Conservation (phyloP, 2,113 vertebrate species). For the Agapornis roseicollis region DNA sequence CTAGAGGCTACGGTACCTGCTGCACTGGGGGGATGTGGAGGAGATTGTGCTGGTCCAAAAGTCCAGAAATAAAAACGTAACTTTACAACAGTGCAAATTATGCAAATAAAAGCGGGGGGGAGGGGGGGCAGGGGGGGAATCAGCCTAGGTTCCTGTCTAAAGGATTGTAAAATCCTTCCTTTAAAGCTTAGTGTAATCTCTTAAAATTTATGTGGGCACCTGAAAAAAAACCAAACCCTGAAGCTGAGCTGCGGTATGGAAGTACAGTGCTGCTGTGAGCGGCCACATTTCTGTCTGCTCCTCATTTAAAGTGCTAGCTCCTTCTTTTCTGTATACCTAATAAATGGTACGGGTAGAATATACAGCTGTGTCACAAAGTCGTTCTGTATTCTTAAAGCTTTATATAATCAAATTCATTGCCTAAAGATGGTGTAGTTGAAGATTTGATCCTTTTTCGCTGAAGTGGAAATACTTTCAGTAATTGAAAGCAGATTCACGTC, state of each 20-base stretch:
- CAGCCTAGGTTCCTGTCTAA: neutral
- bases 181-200: neutral
- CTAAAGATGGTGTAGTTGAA: slow-evolving; percentile 75
- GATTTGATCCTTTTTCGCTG: slow-evolving; percentile 77
- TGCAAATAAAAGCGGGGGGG: neutral
- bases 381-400: slow-evolving; percentile 58
- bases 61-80: slow-evolving; percentile 46
- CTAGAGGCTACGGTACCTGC: neutral
- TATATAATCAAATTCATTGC: slow-evolving; percentile 71
- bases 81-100: slow-evolving; percentile 37
- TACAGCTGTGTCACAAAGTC: slow-evolving; percentile 56
- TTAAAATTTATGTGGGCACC: neutral
- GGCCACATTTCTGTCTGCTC: neutral
- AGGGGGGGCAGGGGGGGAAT: neutral
- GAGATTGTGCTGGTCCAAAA: neutral
- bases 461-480: slow-evolving; percentile 81
- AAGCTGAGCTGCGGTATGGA: neutral
- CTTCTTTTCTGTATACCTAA: slow-evolving; percentile 14
- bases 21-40: neutral
- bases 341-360: neutral
- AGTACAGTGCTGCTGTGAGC: neutral
- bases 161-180: neutral
- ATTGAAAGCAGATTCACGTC: slow-evolving; percentile 82
- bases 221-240: neutral
- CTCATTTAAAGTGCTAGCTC: slow-evolving; percentile 12